Evolutionary conservation across 2,888 invertebrate genomes (phyloP).

Genomic region (Archips xylosteana): DNA sequence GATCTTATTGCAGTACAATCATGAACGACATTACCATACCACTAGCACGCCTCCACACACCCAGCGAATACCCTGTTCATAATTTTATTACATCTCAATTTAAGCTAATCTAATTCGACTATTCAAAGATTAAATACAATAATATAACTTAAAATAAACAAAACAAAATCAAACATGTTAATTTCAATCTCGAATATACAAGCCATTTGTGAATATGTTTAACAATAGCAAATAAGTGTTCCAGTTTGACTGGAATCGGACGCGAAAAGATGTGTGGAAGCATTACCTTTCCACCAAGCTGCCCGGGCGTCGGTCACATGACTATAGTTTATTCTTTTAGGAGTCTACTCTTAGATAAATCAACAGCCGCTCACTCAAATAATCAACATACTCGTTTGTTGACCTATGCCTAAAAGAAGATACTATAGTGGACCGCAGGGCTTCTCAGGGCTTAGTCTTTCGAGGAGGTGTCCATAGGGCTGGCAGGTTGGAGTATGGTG

Average conservation of each 20-base stretch:
- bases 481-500: conserved; percentile 86
- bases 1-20: conserved; percentile 26
- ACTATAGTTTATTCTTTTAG: neutral
- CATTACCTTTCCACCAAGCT: conserved; percentile 14
- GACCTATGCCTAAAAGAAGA: neutral
- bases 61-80: conserved; percentile 42
- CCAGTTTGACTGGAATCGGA: conserved; percentile 4
- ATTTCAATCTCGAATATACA: conserved; percentile 42
- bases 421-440: neutral
- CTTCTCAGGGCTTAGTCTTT: conserved; percentile 76
- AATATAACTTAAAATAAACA: conserved; percentile 37
- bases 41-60: conserved; percentile 18
- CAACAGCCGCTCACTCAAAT: neutral
- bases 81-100: conserved; percentile 41
- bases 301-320: neutral
- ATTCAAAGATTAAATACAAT: conserved; percentile 41
- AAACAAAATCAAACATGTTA: conserved; percentile 40
- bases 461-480: conserved; percentile 91
- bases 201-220: conserved; percentile 32
- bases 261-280: conserved; percentile 22
- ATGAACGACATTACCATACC: conserved; percentile 25
- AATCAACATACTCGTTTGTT: neutral
- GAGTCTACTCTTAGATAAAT: neutral
- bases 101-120: conserved; percentile 41
- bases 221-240: conserved; percentile 31